These are phyloP conservation scores for Potorous gilbertii DNA, from an alignment of 2,797 vertebrate genomes.

Conservation along the genomic window DNA sequence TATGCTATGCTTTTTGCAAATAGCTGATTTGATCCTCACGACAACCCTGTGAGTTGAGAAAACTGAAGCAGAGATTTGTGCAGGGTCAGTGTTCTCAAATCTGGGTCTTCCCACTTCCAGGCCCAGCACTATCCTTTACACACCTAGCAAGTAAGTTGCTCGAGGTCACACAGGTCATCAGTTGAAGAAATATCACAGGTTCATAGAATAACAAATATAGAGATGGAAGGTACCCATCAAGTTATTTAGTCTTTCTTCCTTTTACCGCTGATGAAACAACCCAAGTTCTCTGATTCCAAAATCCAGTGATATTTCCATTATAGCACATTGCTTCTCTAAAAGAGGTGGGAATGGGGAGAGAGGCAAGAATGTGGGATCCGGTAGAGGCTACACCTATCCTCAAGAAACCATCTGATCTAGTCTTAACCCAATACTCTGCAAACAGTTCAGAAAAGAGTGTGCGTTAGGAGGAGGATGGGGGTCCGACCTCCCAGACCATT, in stretches of 20 bases:
- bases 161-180: not conserved
- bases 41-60: not conserved
- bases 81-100: not conserved
- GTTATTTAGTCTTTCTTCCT: not conserved
- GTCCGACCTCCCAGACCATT: conserved; percentile 6
- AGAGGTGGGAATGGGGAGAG: not conserved
- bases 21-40: not conserved
- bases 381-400: not conserved
- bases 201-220: not conserved
- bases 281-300: not conserved
- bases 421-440: not conserved
- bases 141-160: not conserved
- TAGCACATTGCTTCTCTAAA: not conserved
- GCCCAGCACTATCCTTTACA: not conserved
- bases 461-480: not conserved
- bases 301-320: not conserved
- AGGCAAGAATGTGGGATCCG: not conserved
- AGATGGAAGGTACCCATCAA: not conserved
- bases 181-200: not conserved
- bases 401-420: not conserved
- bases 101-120: not conserved
- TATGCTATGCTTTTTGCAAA: not conserved
- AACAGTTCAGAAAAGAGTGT: not conserved
- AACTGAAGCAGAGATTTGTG: not conserved
- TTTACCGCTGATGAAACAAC: not conserved